These are phyloP conservation scores for Rhipidura dahli DNA, from an alignment of 2,113 vertebrate genomes.

Conservation along the genomic window DNA sequence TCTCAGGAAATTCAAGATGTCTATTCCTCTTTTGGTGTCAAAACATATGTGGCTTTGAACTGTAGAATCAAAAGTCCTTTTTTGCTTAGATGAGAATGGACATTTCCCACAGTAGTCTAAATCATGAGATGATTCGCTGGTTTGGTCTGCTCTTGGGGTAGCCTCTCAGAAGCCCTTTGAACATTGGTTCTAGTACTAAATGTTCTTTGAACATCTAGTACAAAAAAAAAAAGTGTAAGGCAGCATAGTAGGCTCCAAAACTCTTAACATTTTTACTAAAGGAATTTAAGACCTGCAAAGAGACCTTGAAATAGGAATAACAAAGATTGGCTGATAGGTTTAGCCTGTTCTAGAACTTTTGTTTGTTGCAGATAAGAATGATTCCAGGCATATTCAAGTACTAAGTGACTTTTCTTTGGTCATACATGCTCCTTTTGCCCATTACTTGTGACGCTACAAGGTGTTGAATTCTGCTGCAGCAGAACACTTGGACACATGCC, in stretches of 20 bases:
- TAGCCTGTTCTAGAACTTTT: not conserved
- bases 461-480: accelerated
- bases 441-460: accelerated
- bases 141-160: not conserved
- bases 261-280: not conserved
- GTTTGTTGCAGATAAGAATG: not conserved
- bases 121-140: not conserved
- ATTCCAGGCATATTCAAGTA: not conserved
- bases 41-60: not conserved
- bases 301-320: not conserved
- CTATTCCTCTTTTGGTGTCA: not conserved
- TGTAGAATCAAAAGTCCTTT: not conserved
- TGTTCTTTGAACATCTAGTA: too few relatives aligned
- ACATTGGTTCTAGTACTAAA: not conserved
- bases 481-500: not conserved
- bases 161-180: not conserved
- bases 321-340: not conserved
- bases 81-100: not conserved
- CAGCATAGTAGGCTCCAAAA: not conserved
- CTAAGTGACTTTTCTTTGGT: not conserved
- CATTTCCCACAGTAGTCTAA: not conserved
- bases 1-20: not conserved
- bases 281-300: not conserved
- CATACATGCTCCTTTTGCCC: not conserved
- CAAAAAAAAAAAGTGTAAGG: too few relatives aligned